A percentile compares a stretch with the other conserved stretches of the same genome.
These are phyloP conservation scores for Gasterosteus aculeatus DNA, from an alignment of 2,113 vertebrate genomes.

Conservation along the genomic window DNA sequence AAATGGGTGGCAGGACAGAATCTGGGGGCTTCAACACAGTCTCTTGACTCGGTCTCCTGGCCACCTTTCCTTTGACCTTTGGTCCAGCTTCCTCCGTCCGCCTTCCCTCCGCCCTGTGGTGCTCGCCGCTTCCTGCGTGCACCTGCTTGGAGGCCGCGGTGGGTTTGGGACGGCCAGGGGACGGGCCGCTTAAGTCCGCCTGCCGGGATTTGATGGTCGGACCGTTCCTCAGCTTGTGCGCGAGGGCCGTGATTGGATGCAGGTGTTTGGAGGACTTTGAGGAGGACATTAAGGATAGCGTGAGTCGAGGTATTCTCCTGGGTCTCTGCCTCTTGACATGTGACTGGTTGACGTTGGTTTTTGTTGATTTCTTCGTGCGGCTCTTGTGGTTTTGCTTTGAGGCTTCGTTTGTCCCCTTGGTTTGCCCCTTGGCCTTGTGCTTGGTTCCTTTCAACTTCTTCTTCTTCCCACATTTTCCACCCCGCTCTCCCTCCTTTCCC, in stretches of 20 bases:
- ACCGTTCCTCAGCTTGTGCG: constrained; percentile 55
- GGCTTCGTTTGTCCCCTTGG: not conserved
- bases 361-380: constrained; percentile 50
- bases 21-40: constrained; percentile 52
- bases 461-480: constrained; percentile 14
- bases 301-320: constrained; percentile 66
- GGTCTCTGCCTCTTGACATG: constrained; percentile 36
- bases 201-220: not conserved
- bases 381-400: constrained; percentile 20
- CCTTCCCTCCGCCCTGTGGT: not conserved
- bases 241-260: constrained; percentile 56
- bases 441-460: constrained; percentile 43
- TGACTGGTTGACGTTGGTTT: constrained; percentile 35
- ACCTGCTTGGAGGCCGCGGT: constrained; percentile 7
- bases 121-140: constrained; percentile 6
- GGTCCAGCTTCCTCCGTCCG: not conserved
- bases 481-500: not conserved
- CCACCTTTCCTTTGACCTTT: not conserved
- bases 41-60: not conserved
- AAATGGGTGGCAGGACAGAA: constrained; percentile 76
- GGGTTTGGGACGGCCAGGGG: not conserved
- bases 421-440: constrained; percentile 31
- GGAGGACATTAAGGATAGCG: constrained; percentile 60
- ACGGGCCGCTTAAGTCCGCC: not conserved
- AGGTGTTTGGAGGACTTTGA: constrained; percentile 45